Conservation (phyloP, 2,113 vertebrate genomes). For the Athene cunicularia region DNA sequence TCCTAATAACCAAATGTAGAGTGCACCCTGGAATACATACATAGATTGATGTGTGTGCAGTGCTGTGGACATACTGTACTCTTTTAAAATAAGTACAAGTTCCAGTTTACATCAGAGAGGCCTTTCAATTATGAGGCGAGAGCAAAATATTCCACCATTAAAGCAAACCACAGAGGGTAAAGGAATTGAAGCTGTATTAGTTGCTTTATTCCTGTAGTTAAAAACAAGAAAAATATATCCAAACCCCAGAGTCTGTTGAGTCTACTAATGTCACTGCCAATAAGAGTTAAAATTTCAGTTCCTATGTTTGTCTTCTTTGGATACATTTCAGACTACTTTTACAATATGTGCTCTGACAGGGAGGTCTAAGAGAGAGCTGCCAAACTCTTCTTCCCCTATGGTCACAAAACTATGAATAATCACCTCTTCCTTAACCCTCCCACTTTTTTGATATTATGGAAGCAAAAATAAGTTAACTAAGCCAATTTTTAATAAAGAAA, state of each 20-base stretch:
- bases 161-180: background rate
- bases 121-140: background rate
- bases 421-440: background rate
- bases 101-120: background rate
- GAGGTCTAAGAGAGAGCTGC: conserved; percentile 25
- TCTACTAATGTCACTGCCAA: conserved; percentile 31
- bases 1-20: background rate
- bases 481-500: background rate
- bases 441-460: background rate
- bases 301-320: conserved; percentile 49
- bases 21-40: background rate
- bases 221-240: conserved; percentile 31
- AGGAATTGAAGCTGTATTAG: background rate
- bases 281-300: conserved; percentile 44
- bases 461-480: background rate
- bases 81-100: background rate
- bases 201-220: background rate
- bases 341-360: background rate
- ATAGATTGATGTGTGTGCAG: background rate
- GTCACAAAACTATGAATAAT: background rate
- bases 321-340: conserved; percentile 45
- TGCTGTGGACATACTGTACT: background rate
- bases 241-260: conserved; percentile 28
- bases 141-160: background rate
- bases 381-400: background rate